phyloP scores from a whole-genome alignment of 2,888 invertebrate genomes.

The Trachelus tabidus region DNA sequence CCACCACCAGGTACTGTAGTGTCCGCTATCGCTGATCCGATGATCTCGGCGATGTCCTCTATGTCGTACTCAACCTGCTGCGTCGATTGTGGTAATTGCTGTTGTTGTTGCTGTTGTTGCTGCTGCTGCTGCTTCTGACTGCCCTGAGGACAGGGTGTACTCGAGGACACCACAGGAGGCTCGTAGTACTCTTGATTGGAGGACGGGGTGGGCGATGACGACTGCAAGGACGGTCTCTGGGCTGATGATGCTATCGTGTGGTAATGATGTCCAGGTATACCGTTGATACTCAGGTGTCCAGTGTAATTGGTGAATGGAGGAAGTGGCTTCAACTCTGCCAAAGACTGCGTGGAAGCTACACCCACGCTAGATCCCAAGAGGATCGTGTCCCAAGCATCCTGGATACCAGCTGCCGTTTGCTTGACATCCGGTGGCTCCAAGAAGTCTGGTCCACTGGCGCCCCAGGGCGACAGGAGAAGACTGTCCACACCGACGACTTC shows the following conservation, averaged over 20 bases:
- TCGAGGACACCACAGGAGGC: constrained; percentile 66
- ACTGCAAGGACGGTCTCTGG: constrained; percentile 60
- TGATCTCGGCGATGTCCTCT: constrained; percentile 87
- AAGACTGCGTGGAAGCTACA: constrained; percentile 71
- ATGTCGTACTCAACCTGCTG: constrained; percentile 74
- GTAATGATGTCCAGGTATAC: constrained; percentile 88
- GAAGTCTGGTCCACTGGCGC: constrained; percentile 52
- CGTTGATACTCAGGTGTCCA: constrained; percentile 87
- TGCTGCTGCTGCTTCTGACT: constrained; percentile 48
- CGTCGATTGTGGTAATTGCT: constrained; percentile 59
- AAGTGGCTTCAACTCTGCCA: constrained; percentile 86
- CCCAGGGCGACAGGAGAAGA: constrained; percentile 57
- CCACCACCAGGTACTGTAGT: constrained; percentile 82
- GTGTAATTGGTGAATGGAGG: constrained; percentile 90
- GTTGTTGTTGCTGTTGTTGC: constrained; percentile 71
- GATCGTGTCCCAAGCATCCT: constrained; percentile 79
- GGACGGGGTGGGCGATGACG: constrained; percentile 59
- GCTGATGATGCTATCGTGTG: constrained; percentile 78
- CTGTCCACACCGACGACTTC: constrained; percentile 62
- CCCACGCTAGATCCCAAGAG: constrained; percentile 71
- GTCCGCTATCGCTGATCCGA: constrained; percentile 89
- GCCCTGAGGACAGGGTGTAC: constrained; percentile 63
- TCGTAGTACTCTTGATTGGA: constrained; percentile 64
- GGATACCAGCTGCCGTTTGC: constrained; percentile 55
- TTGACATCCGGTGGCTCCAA: constrained; percentile 57